These are phyloP conservation scores for Phragmatobia fuliginosa DNA, from an alignment of 2,888 invertebrate genomes.

Conservation along the genomic window DNA sequence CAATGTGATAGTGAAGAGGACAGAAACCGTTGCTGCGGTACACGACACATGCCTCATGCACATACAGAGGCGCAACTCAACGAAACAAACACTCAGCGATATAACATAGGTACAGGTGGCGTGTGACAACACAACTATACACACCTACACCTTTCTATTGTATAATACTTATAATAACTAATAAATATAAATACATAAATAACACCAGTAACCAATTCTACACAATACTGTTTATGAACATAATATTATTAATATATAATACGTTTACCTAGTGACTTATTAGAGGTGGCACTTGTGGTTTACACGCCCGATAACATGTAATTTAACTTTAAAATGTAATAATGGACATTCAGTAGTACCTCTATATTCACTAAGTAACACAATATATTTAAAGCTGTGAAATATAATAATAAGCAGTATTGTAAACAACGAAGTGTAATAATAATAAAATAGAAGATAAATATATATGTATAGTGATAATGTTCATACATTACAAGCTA, in stretches of 20 bases:
- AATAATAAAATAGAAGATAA: background rate
- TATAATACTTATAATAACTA: background rate
- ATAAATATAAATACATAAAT: background rate
- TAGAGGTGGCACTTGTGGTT: background rate
- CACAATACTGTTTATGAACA: background rate
- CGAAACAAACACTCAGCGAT: background rate
- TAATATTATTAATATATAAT: background rate
- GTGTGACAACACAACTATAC: background rate
- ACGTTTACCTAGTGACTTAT: background rate
- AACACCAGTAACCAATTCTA: background rate
- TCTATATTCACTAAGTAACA: background rate
- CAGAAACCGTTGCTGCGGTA: constrained; percentile 26
- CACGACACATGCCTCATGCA: constrained; percentile 37
- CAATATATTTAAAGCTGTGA: background rate
- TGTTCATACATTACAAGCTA: constrained; percentile 4
- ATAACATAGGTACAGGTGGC: background rate
- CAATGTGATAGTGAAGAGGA: no score
- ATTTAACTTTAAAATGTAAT: no score
- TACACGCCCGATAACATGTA: no score
- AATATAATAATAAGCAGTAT: background rate
- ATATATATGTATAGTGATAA: background rate
- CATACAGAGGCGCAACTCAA: constrained; percentile 26
- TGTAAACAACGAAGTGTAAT: background rate
- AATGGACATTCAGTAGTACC: no score
- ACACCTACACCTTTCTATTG: background rate